Percentiles rank a stretch among this genome's conserved stretches.
phyloP scores from a whole-genome alignment of 2,888 invertebrate genomes.

The Metallyticus violacea region DNA sequence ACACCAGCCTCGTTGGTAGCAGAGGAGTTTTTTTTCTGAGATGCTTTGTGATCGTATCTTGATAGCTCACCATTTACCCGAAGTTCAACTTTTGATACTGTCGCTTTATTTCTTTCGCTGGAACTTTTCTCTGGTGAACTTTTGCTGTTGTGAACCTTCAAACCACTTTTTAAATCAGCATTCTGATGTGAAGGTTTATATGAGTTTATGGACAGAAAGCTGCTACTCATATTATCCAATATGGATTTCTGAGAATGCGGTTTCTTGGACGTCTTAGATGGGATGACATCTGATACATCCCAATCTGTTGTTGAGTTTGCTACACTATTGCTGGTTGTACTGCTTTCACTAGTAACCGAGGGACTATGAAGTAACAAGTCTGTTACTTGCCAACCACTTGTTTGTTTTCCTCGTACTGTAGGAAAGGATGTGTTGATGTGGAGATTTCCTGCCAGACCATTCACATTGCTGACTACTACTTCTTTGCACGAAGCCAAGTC shows the following conservation, averaged over 20 bases:
- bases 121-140: neutral
- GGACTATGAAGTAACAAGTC: conserved; percentile 22
- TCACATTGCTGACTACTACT: conserved; percentile 37
- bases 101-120: neutral
- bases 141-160: neutral
- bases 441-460: conserved; percentile 33
- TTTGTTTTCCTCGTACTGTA: neutral
- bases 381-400: conserved; percentile 36
- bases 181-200: neutral
- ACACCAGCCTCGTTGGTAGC: neutral
- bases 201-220: neutral
- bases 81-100: neutral
- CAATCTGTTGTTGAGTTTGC: conserved; percentile 27
- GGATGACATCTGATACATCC: conserved; percentile 19
- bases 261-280: neutral
- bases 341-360: conserved; percentile 25
- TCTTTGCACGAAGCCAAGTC: conserved; percentile 36
- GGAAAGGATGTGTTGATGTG: neutral
- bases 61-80: neutral
- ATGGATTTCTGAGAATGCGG: neutral
- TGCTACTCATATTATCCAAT: neutral
- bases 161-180: neutral
- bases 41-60: neutral
- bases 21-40: neutral
- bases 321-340: conserved; percentile 20